Evolutionary conservation across 1,140 invertebrate species (phyloP).

Genomic region (Drosophila insularis): DNA sequence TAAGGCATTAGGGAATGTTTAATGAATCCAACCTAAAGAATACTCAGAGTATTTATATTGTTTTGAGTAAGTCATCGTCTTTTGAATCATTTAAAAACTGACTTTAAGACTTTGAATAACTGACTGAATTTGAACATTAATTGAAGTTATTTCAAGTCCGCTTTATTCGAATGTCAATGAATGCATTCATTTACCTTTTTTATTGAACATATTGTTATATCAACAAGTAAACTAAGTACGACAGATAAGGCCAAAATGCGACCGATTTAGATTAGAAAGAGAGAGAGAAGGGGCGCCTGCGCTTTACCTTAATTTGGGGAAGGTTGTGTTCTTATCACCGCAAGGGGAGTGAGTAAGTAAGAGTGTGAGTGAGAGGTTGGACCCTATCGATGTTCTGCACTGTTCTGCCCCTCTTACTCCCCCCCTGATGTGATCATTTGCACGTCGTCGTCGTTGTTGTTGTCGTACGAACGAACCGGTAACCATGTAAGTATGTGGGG

Average conservation of each 20-base stretch:
- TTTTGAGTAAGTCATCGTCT: too few species aligned
- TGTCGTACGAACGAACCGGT: constrained; percentile 34
- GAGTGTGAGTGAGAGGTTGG: too few species aligned
- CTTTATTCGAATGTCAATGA: not conserved
- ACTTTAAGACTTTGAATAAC: too few species aligned
- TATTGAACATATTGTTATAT: not conserved
- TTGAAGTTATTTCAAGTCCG: not conserved
- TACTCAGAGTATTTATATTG: too few species aligned
- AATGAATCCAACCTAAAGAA: too few species aligned
- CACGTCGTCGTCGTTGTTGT: constrained; percentile 12
- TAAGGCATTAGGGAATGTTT: too few species aligned
- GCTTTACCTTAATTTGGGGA: not conserved
- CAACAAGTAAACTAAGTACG: not conserved
- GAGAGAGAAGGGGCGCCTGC: not conserved
- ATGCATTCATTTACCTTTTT: not conserved
- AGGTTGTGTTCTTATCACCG: constrained; percentile 29
- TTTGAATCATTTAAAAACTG: too few species aligned
- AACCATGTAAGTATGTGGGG: constrained; percentile 70
- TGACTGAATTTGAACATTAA: too few species aligned
- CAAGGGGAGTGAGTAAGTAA: too few species aligned
- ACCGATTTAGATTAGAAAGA: not conserved
- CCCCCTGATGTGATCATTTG: not conserved
- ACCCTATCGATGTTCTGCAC: not conserved
- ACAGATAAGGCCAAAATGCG: not conserved
- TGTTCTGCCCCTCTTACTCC: not conserved